Evolutionary conservation across 2,113 vertebrate species (phyloP), one percentile per base, ranked within the genome.

Genomic region (Phocoena phocoena): DNA sequence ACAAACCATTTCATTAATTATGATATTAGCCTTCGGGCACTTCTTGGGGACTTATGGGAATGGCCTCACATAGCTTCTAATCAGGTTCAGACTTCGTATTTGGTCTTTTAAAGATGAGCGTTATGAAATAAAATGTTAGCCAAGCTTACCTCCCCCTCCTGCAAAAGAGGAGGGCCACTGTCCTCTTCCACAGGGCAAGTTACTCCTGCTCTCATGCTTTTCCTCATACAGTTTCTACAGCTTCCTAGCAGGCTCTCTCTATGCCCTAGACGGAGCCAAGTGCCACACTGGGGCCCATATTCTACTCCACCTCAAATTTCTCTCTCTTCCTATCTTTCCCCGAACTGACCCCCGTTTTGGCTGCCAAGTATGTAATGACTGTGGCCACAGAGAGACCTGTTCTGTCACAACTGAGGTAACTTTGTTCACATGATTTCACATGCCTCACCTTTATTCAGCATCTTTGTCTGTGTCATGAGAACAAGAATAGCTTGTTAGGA

Each of bases 1-100:
- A n/a, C 74, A 68, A 71, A 67, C 31, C n/a, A 9, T 77, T 93
- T 93, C n/a, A 58, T 36, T 71, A 67, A 81, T 81, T 91, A 85
- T 58, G 28, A 74, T 28, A 7, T 11, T 23, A 28, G 71, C 26
- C 33, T 71, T 62, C 23, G 2, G 73, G 74, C 36, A 36, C 26
- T 18, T 41, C 67, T 73, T 15, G 2, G 36, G 17, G 68, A 44
- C 55, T 81, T 65, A 10, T 0, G 58, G 11, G 33, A 55, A 21
- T 33, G 58, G 58, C 8, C 41, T 53, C 36, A 31, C 6, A 17
- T 0, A 8, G 82, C 70, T 74, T 36, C 38, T 53, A 44, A 23
- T 12, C 33, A 62, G 8, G 3, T 14, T 53, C 53, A 58, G 83
- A 79, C 14, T 21, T 77, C 8, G 23, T 3, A 5, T 50, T 6